Percentiles rank a stretch among this genome's conserved stretches.
phyloP scores from a whole-genome alignment of 1,140 invertebrate species.

The Sycophila sp. region DNA sequence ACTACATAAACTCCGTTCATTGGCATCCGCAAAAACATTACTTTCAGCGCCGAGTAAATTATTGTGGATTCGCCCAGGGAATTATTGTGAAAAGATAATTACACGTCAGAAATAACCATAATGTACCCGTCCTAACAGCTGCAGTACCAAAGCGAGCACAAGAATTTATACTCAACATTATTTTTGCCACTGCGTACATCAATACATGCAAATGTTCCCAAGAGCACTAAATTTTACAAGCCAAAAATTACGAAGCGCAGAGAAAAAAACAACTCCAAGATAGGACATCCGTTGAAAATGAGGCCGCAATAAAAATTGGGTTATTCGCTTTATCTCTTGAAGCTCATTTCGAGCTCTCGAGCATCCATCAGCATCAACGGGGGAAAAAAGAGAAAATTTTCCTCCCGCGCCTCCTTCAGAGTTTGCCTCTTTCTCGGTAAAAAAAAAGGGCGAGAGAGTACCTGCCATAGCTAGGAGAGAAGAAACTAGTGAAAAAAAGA shows the following conservation, averaged over 20 bases:
- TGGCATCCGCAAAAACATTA: background rate
- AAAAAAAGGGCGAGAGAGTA: background rate
- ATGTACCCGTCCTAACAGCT: too few relatives aligned
- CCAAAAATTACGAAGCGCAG: background rate
- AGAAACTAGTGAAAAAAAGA: background rate
- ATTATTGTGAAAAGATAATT: background rate
- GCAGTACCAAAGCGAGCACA: too few relatives aligned
- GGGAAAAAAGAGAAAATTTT: background rate
- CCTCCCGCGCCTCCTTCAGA: background rate
- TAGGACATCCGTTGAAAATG: too few relatives aligned
- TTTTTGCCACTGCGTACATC: too few relatives aligned
- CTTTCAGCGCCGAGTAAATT: background rate
- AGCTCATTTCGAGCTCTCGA: background rate
- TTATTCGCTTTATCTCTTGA: background rate
- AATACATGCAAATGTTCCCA: too few relatives aligned
- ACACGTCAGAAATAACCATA: background rate
- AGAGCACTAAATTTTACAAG: too few relatives aligned
- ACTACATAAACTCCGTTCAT: background rate
- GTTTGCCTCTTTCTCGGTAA: too few relatives aligned
- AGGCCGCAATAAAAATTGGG: too few relatives aligned
- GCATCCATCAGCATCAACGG: background rate
- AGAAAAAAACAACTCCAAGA: too few relatives aligned
- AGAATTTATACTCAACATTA: too few relatives aligned
- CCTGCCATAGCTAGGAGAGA: background rate
- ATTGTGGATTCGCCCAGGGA: too few relatives aligned